Conservation (phyloP, 2,797 vertebrate genomes). For the Erithacus rubecula region DNA sequence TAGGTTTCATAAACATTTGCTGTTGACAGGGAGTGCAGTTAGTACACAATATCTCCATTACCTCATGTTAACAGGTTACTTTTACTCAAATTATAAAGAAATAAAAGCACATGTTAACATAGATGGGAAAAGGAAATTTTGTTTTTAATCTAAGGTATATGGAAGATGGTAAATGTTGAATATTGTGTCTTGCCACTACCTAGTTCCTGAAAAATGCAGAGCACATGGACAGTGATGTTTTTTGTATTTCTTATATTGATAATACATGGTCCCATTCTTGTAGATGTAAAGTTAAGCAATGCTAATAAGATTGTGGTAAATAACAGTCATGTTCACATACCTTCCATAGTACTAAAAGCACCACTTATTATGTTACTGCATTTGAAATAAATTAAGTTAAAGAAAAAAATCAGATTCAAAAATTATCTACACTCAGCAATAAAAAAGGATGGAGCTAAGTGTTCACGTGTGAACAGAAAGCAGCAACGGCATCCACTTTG, state of each 20-base stretch:
- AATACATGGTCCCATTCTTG: accelerated
- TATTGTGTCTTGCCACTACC: background rate
- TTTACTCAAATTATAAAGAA: background rate
- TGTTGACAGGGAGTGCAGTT: background rate
- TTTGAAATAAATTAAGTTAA: background rate
- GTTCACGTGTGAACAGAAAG: background rate
- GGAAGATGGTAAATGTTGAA: background rate
- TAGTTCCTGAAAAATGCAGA: background rate
- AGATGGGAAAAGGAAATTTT: background rate
- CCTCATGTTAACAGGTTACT: background rate
- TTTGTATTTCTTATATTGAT: background rate
- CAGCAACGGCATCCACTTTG: background rate
- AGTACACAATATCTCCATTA: background rate
- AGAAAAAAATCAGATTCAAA: background rate
- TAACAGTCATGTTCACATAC: background rate
- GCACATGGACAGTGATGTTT: accelerated
- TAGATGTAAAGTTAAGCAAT: background rate
- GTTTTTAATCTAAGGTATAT: background rate
- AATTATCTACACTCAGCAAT: background rate
- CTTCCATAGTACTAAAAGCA: background rate
- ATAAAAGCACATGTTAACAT: background rate
- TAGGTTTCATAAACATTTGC: background rate
- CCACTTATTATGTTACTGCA: background rate
- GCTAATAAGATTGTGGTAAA: background rate
- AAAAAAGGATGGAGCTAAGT: background rate